Base-by-base conservation (phyloP, 2,113 vertebrate genomes). In the Peromyscus maniculatus region DNA sequence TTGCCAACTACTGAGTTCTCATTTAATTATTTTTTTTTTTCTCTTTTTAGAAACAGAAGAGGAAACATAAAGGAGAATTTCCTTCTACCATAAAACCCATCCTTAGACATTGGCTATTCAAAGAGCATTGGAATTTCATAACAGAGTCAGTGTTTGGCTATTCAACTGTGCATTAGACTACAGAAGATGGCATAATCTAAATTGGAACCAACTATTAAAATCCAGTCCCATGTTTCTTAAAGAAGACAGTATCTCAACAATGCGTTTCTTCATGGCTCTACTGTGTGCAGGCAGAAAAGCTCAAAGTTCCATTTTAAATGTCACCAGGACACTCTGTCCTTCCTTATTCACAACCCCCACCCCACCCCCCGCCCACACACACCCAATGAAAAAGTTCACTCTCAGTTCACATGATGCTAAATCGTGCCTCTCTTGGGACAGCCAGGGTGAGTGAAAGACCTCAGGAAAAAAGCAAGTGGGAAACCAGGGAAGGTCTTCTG, bases 31-130 rank as follows among this genome's bases (percentile, higher is more conserved):
- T 87, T 94, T 87, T 87, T 94, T 87, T 72, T 89, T 74, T 91
- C 43, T 77, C 36, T 83, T 89, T 96, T 84, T 26, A 95, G 49
- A 97, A 80, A 94, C 62, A 96, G 43, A 88, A 67, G 69, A 67
- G 75, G 26, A 86, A 94, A 49, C 33, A 79, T 31, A 75, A 89
- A 94, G 0, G 5, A 67, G 22, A 13, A 77, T 62, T 67, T 97
- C 79, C 21, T 93, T 89, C 96, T 39, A 94, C 26, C 82, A 75
- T 52, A 93, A 96, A 97, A 66, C 66, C 59, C 39, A 0, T 80
- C 91, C 95, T 94, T 89, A 87, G 79, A 74, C 21, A 62, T 67
- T 78, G 0, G 0, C 87, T 33, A 90, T 83, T 94, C 87, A 77
- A 46, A 93, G 6, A 91, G 7, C 52, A 88, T 3, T 64, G 52